phyloP scores from a whole-genome alignment of 2,888 invertebrate species.

The Spicauda simplicius region DNA sequence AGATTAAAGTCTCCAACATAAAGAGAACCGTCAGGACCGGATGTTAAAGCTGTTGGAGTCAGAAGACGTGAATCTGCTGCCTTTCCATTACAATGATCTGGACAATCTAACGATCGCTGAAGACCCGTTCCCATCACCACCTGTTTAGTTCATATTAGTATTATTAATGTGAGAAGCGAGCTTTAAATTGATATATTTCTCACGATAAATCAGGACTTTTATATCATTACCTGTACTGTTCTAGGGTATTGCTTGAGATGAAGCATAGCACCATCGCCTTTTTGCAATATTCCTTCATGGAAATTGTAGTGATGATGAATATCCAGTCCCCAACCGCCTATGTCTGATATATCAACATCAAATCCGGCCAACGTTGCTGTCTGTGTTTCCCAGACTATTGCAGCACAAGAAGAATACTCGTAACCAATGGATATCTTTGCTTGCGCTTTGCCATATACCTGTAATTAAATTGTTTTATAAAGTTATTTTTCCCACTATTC shows the following conservation, averaged over 20 bases:
- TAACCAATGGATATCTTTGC: conserved; percentile 97
- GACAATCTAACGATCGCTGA: conserved; percentile 93
- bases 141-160: conserved; percentile 54
- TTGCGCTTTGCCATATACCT: conserved; percentile 93
- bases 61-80: conserved; percentile 94
- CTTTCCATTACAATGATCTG: conserved; percentile 93
- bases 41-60: conserved; percentile 97
- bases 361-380: conserved; percentile 97
- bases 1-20: conserved; percentile 99
- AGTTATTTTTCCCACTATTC: not conserved
- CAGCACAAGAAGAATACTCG: conserved; percentile 94
- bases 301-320: conserved; percentile 99
- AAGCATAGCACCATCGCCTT: conserved; percentile 97
- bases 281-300: conserved; percentile 98
- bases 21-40: conserved; percentile 97
- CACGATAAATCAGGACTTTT: not conserved
- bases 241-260: conserved; percentile 97
- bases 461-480: conserved; percentile 43
- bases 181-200: not conserved
- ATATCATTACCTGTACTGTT: conserved; percentile 88
- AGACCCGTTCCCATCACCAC: conserved; percentile 97
- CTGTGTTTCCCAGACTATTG: conserved; percentile 97
- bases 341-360: conserved; percentile 98
- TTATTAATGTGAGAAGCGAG: not conserved
- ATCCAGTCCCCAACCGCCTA: conserved; percentile 99